These are phyloP conservation scores for Phoxinus dragarum DNA, from an alignment of 2,797 vertebrate species.

Conservation along the genomic window DNA sequence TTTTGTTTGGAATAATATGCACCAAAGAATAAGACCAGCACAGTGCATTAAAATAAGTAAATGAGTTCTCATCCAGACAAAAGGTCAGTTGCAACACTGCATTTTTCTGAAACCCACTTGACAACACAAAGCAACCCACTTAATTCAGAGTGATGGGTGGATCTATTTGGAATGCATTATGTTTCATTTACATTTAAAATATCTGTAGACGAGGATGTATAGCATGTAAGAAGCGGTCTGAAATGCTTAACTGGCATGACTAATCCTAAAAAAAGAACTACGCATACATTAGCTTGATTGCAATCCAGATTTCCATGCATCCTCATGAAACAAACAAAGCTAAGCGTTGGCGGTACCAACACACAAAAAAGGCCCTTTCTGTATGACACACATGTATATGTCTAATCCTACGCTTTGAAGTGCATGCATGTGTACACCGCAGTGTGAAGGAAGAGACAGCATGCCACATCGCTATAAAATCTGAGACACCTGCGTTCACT, in stretches of 20 bases:
- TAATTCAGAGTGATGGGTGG: not conserved
- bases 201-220: not conserved
- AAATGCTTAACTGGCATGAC: not conserved
- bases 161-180: not conserved
- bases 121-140: not conserved
- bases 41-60: not conserved
- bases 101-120: not conserved
- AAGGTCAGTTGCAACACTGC: not conserved
- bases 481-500: slow-evolving; percentile 51
- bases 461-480: slow-evolving; percentile 18
- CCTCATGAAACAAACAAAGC: not conserved
- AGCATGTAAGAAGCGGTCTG: not conserved
- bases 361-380: not conserved
- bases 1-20: not conserved
- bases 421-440: not conserved
- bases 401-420: not conserved
- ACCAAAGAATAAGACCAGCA: not conserved
- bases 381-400: not conserved
- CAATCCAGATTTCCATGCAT: not conserved
- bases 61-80: not conserved
- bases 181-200: not conserved
- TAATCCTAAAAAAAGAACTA: not conserved
- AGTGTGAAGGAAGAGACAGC: not conserved
- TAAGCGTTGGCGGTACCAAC: not conserved
- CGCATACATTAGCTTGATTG: not conserved